phyloP scores from a whole-genome alignment of 2,113 vertebrate genomes.

The Maccullochella peelii region DNA sequence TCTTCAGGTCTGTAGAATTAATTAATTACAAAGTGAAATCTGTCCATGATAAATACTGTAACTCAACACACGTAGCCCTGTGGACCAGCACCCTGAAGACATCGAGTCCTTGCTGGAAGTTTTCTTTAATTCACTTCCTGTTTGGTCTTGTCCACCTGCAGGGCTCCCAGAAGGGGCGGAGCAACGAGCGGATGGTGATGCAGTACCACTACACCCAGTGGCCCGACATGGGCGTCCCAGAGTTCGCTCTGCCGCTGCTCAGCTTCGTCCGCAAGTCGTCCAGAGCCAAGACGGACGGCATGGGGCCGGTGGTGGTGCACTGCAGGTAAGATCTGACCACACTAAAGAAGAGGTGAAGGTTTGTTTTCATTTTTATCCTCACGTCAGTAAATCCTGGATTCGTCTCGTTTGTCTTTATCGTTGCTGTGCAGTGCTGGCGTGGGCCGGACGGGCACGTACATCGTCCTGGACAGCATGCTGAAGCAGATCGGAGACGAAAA shows the following conservation, averaged over 20 bases:
- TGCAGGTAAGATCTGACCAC: slow-evolving; percentile 87
- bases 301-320: slow-evolving; percentile 93
- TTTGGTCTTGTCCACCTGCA: slow-evolving; percentile 56
- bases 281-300: slow-evolving; percentile 80
- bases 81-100: not conserved
- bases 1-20: not conserved
- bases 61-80: not conserved
- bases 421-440: slow-evolving; percentile 90
- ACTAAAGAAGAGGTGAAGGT: not conserved
- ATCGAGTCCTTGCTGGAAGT: not conserved
- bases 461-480: slow-evolving; percentile 97
- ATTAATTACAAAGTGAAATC: no score
- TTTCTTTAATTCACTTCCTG: not conserved
- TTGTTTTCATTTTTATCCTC: not conserved
- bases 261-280: slow-evolving; percentile 93
- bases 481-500: slow-evolving; percentile 92
- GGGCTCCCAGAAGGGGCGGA: slow-evolving; percentile 91
- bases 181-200: slow-evolving; percentile 86
- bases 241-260: slow-evolving; percentile 91
- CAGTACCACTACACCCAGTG: slow-evolving; percentile 99
- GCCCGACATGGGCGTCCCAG: slow-evolving; percentile 97
- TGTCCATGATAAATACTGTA: no score
- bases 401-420: not conserved
- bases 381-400: not conserved
- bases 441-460: slow-evolving; percentile 94